Evolutionary conservation across 2,888 invertebrate species (phyloP).

Genomic region (Scaptomyza caliginosa): DNA sequence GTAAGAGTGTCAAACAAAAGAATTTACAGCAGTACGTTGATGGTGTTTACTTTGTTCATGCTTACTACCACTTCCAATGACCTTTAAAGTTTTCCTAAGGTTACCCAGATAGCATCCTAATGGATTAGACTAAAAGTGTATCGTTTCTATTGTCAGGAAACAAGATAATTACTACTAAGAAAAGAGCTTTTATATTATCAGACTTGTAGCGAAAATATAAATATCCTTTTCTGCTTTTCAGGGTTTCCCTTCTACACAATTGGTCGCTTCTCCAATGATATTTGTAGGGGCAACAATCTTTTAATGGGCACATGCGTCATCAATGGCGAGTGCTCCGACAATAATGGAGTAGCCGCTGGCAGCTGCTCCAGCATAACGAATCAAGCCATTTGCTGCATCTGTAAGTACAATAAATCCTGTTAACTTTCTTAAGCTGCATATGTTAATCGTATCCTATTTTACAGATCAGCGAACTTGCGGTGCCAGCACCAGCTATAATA

Average conservation of each 20-base stretch:
- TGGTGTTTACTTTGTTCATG: background rate
- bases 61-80: background rate
- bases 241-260: constrained; percentile 90
- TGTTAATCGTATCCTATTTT: background rate
- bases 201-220: background rate
- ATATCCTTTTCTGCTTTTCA: constrained; percentile 55
- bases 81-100: background rate
- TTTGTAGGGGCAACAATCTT: constrained; percentile 87
- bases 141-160: too few relatives aligned
- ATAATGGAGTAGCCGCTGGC: constrained; percentile 89
- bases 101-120: background rate
- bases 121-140: too few relatives aligned
- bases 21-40: too few relatives aligned
- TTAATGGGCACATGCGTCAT: constrained; percentile 91
- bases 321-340: constrained; percentile 89
- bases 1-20: background rate
- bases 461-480: constrained; percentile 91
- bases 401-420: constrained; percentile 85
- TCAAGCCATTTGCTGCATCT: constrained; percentile 92
- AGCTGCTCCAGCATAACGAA: constrained; percentile 87
- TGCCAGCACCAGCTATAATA: constrained; percentile 88
- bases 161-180: background rate
- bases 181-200: background rate
- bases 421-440: background rate
- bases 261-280: constrained; percentile 90